A percentile compares a stretch with the other conserved stretches of the same genome.
Evolutionary conservation across 2,113 vertebrate genomes (phyloP).

Genomic region (Panurus biarmicus): DNA sequence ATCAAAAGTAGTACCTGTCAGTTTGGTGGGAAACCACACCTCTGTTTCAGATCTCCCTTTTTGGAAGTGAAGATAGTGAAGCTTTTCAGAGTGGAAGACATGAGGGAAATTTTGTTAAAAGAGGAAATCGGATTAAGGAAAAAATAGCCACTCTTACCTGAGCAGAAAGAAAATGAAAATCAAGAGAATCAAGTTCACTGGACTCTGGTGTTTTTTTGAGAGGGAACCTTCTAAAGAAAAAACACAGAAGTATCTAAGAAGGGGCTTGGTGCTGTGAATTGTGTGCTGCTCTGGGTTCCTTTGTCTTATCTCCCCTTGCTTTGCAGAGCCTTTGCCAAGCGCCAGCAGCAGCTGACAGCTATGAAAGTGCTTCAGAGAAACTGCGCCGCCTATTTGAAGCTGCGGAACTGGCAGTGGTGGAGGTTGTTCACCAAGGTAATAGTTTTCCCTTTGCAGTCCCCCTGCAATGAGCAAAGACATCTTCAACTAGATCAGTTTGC

Average conservation of each 20-base stretch:
- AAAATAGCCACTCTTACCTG: background rate
- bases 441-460: background rate
- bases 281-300: background rate
- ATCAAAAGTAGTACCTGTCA: background rate
- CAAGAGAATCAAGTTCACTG: background rate
- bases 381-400: conserved; percentile 96
- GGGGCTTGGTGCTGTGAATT: background rate
- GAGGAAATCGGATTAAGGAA: background rate
- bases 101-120: background rate
- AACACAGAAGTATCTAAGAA: background rate
- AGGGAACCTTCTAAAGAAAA: background rate
- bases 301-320: background rate
- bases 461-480: background rate
- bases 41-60: background rate
- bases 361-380: conserved; percentile 99
- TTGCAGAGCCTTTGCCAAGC: conserved; percentile 88
- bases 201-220: background rate
- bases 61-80: background rate
- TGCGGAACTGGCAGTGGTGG: conserved; percentile 99
- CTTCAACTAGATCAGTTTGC: background rate
- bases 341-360: conserved; percentile 94
- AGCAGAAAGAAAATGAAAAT: background rate
- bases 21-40: background rate
- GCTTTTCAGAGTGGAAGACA: background rate
- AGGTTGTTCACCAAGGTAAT: conserved; percentile 96